These are phyloP conservation scores for Trachymyrmex septentrionalis DNA, from an alignment of 1,140 invertebrate species.

Conservation along the genomic window DNA sequence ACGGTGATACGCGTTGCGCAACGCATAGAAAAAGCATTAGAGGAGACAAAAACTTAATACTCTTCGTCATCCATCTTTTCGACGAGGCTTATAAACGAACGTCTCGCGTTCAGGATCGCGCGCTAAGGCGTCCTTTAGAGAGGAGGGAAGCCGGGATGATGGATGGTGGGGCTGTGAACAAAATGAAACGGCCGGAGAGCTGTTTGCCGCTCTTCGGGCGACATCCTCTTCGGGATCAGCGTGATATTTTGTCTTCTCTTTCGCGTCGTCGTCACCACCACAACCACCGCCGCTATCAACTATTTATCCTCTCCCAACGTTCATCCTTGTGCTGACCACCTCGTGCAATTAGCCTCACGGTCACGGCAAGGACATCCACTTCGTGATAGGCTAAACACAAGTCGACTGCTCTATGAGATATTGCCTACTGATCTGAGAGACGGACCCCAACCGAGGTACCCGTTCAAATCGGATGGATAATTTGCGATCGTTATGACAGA, in stretches of 20 bases:
- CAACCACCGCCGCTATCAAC: slow-evolving; percentile 59
- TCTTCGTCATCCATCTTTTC: slow-evolving; percentile 70
- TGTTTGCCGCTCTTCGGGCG: slow-evolving; percentile 58
- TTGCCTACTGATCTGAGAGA: slow-evolving; percentile 68
- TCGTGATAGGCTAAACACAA: slow-evolving; percentile 82
- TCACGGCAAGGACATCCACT: slow-evolving; percentile 84
- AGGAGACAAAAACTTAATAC: slow-evolving; percentile 61
- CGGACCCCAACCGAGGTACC: slow-evolving; percentile 25
- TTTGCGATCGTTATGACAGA: slow-evolving; percentile 78
- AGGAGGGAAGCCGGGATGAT: slow-evolving; percentile 62
- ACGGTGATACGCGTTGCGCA: slow-evolving; percentile 44
- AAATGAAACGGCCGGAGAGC: slow-evolving; percentile 72
- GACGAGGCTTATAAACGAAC: slow-evolving; percentile 55
- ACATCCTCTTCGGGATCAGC: slow-evolving; percentile 70
- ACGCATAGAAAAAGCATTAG: slow-evolving; percentile 49
- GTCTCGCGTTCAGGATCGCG: slow-evolving; percentile 37
- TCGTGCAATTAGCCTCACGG: slow-evolving; percentile 82
- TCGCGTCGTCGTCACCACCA: slow-evolving; percentile 48
- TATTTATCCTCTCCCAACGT: slow-evolving; percentile 69
- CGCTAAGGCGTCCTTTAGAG: slow-evolving; percentile 60
- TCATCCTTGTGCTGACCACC: slow-evolving; percentile 74
- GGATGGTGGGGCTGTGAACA: slow-evolving; percentile 74
- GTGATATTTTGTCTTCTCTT: slow-evolving; percentile 69
- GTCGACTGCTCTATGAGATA: slow-evolving; percentile 80
- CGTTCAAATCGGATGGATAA: slow-evolving; percentile 75